Evolutionary conservation across 2,888 invertebrate species (phyloP), one percentile per base, ranked within the genome.

Genomic region (Aphidoletes aphidimyza): DNA sequence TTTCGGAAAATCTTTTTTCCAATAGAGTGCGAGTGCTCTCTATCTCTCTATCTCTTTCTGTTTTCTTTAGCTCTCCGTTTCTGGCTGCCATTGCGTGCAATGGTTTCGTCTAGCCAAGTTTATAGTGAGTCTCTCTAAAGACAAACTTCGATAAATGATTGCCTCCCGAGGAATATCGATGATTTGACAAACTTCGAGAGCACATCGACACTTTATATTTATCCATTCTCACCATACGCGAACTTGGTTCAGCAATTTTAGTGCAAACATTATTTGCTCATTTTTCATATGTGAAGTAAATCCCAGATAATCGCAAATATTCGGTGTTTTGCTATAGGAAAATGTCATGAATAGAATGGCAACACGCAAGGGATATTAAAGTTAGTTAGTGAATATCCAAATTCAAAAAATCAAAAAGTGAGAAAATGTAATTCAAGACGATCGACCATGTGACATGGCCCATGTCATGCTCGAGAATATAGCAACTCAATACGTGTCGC

Each of bases 121-220:
- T 34, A 69, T 69, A 14, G 34, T 69, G 34, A 6, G 47, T 11
- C 34, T 69, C 69, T 69, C 30, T 11, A 14, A 69, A 30, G 69
- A 69, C 69, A 69, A 69, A 69, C 69, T 69, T 69, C 69, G 69
- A 69, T 69, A 69, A 69, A 69, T 69, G 69, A 69, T 69, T 69
- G 69, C 69, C 69, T 34, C 69, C 34, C 69, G 69, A 69, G 69
- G 30, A 69, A 69, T 69, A 69, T 69, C 69, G 69, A 69, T 69
- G 69, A 69, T 69, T 69, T 69, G 14, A 69, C 69, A 69, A 69
- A 69, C 69, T 69, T 14, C 0, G 14, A n/a, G n/a, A 69, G 34
- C 69, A 30, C 69, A 69, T 69, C 69, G 17, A 69, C 69, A 69
- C 69, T 69, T 30, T 30, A 30, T 69, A 30, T 30, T 69, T 69